Conservation (phyloP, 2,888 invertebrate genomes). For the Netelia virgata region DNA sequence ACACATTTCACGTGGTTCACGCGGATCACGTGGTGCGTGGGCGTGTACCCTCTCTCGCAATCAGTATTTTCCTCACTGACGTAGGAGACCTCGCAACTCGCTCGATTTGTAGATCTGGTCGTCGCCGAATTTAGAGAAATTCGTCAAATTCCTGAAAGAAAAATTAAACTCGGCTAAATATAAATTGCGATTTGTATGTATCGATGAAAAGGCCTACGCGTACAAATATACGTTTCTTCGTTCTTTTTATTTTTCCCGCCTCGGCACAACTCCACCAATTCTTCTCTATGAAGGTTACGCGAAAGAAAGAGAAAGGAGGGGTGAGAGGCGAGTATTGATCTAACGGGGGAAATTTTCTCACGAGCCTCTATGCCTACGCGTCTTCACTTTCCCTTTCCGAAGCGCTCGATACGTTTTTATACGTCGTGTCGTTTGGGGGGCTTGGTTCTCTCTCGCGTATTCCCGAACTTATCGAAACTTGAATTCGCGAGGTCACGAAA, state of each 20-base stretch:
- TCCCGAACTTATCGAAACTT: conserved; percentile 2
- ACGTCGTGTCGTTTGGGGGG: background rate
- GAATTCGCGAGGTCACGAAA: no score
- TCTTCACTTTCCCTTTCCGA: background rate
- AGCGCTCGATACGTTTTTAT: background rate
- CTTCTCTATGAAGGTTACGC: background rate
- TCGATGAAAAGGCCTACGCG: no score
- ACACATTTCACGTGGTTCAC: conserved; percentile 60
- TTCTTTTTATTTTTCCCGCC: background rate
- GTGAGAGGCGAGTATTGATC: conserved; percentile 42
- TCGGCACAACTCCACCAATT: background rate
- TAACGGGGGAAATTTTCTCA: conserved; percentile 7
- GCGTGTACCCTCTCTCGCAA: conserved; percentile 61
- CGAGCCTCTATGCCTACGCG: conserved; percentile 10
- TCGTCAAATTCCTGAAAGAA: background rate
- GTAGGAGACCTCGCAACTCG: background rate
- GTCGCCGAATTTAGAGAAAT: background rate
- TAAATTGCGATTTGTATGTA: background rate
- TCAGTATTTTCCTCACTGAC: conserved; percentile 27
- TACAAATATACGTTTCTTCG: background rate
- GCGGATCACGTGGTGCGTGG: conserved; percentile 63
- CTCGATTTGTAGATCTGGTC: background rate
- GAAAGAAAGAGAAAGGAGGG: background rate
- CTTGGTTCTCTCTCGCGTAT: background rate
- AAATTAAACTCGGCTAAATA: background rate